phyloP scores from a whole-genome alignment of 2,113 vertebrate species.

The Notothenia rossii region DNA sequence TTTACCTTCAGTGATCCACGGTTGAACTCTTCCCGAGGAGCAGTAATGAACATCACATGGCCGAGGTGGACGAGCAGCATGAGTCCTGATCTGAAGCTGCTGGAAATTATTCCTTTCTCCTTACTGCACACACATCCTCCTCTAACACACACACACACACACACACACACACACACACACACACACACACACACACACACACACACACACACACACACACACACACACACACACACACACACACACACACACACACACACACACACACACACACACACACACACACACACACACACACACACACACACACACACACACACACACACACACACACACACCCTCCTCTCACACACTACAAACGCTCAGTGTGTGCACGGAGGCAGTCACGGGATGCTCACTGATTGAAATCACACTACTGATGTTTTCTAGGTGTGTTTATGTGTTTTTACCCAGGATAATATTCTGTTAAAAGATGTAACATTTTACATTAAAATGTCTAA shows the following conservation, averaged over 20 bases:
- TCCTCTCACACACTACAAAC: neutral
- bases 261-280: neutral
- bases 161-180: too few species aligned
- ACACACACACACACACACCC: too few species aligned
- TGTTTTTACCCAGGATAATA: too few species aligned
- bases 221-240: neutral
- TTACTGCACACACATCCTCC: slow-evolving; percentile 17
- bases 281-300: too few species aligned
- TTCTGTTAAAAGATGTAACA: too few species aligned
- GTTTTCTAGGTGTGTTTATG: too few species aligned
- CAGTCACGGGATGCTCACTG: slow-evolving; percentile 28
- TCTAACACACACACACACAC: neutral
- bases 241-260: too few species aligned
- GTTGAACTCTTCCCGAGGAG: slow-evolving; percentile 21
- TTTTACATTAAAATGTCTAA: too few species aligned
- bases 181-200: too few species aligned
- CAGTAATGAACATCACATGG: slow-evolving; percentile 61
- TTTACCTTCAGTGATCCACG: slow-evolving; percentile 53
- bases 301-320: neutral
- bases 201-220: neutral
- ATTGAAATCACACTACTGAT: neutral
- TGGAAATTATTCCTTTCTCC: slow-evolving; percentile 27
- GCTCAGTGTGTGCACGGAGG: slow-evolving; percentile 29
- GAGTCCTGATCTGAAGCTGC: slow-evolving; percentile 21
- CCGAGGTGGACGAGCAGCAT: slow-evolving; percentile 10